These are phyloP conservation scores for Drepanosiphum platanoidis DNA, from an alignment of 2,888 invertebrate genomes.

Conservation along the genomic window DNA sequence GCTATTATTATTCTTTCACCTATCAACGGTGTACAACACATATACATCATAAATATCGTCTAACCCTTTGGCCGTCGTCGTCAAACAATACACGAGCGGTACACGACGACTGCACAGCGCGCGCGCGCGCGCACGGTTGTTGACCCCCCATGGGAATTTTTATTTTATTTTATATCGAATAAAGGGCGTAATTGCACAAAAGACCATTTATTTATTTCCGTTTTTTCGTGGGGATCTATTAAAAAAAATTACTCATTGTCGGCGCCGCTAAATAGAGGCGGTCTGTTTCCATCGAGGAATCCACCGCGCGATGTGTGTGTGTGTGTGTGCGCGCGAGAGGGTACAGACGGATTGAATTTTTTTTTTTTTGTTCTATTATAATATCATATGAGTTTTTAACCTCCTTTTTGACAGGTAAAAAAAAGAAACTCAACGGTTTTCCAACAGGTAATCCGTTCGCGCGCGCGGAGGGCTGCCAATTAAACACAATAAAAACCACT, in stretches of 20 bases:
- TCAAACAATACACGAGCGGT: too few species aligned
- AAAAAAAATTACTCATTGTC: slow-evolving; percentile 59
- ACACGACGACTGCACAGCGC: too few species aligned
- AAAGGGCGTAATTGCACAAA: slow-evolving; percentile 61
- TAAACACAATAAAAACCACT: slow-evolving; percentile 41
- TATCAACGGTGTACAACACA: too few species aligned
- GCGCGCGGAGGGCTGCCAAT: slow-evolving; percentile 34
- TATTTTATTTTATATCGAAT: background rate
- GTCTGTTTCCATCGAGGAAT: slow-evolving; percentile 58
- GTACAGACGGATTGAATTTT: slow-evolving; percentile 20
- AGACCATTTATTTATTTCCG: slow-evolving; percentile 62
- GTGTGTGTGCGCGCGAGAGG: background rate
- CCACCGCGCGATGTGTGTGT: background rate
- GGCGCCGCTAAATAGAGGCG: slow-evolving; percentile 62
- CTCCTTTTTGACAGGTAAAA: slow-evolving; percentile 58
- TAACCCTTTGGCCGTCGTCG: slow-evolving; percentile 54
- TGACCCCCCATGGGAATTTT: slow-evolving; percentile 60
- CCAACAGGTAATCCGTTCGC: slow-evolving; percentile 53
- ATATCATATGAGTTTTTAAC: slow-evolving; percentile 41
- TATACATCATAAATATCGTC: too few species aligned
- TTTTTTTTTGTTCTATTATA: slow-evolving; percentile 26
- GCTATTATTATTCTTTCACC: slow-evolving; percentile 44
- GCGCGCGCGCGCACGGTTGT: slow-evolving; percentile 33
- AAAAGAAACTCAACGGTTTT: slow-evolving; percentile 50
- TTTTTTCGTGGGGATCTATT: slow-evolving; percentile 52